Percentiles rank a stretch among this genome's conserved stretches.
Evolutionary conservation across 1,140 invertebrate genomes (phyloP).

Genomic region (Epicauta chinensis): DNA sequence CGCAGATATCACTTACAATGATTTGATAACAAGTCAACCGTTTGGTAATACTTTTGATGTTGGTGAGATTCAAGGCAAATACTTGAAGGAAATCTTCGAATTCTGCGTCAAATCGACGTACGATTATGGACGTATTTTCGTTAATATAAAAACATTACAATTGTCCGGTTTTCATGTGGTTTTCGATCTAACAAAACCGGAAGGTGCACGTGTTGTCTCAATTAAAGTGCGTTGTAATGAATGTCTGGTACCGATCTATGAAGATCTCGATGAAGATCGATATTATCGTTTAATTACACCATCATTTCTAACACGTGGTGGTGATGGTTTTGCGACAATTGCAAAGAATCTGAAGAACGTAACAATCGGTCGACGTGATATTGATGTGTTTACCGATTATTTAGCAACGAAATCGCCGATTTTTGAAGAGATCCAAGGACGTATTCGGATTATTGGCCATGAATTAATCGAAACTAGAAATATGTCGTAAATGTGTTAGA

Average conservation of each 20-base stretch:
- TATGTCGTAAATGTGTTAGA: too few relatives aligned
- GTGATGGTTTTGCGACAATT: slow-evolving; percentile 51
- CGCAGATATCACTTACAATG: slow-evolving; percentile 46
- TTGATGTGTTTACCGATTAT: slow-evolving; percentile 37
- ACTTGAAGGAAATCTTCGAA: slow-evolving; percentile 48
- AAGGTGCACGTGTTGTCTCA: slow-evolving; percentile 52
- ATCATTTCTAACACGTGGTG: slow-evolving; percentile 59
- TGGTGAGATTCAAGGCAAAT: slow-evolving; percentile 46
- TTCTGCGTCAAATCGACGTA: slow-evolving; percentile 30
- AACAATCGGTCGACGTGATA: slow-evolving; percentile 25
- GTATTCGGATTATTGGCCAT: slow-evolving; percentile 31
- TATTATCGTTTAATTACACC: slow-evolving; percentile 57
- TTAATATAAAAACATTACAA: slow-evolving; percentile 46
- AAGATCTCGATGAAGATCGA: slow-evolving; percentile 44
- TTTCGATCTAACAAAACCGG: slow-evolving; percentile 48
- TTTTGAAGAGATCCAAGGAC: slow-evolving; percentile 38
- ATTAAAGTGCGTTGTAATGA: slow-evolving; percentile 54
- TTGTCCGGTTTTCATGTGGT: slow-evolving; percentile 48
- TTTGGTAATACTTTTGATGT: slow-evolving; percentile 53
- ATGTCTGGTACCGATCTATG: slow-evolving; percentile 59
- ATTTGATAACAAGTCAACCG: slow-evolving; percentile 48
- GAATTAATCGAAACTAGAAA: not conserved
- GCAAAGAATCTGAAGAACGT: slow-evolving; percentile 30
- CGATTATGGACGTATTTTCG: slow-evolving; percentile 36
- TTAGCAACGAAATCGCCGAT: slow-evolving; percentile 38